Conservation (phyloP, 2,113 vertebrate species). For the Gadus chalcogrammus region DNA sequence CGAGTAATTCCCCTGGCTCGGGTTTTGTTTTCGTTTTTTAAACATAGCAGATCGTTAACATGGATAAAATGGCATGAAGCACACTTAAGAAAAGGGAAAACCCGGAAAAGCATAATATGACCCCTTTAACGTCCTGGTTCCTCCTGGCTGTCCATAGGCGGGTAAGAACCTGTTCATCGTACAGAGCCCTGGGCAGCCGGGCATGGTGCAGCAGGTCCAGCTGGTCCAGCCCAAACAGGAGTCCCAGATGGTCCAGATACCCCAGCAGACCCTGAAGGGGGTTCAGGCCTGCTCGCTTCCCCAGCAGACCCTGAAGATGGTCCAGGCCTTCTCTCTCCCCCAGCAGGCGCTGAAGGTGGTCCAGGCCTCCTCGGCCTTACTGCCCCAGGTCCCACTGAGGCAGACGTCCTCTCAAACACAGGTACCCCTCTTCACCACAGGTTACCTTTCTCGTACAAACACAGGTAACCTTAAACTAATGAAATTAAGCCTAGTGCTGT, state of each 20-base stretch:
- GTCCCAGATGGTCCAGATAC: conserved; percentile 88
- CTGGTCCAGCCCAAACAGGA: conserved; percentile 82
- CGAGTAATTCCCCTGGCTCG: too few relatives aligned
- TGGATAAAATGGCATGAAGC: too few relatives aligned
- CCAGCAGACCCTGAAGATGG: conserved; percentile 91
- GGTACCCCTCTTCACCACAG: conserved; percentile 65
- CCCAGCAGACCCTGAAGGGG: conserved; percentile 91
- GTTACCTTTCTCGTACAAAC: background rate
- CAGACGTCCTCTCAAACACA: conserved; percentile 84
- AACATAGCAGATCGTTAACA: too few relatives aligned
- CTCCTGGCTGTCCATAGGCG: conserved; percentile 65
- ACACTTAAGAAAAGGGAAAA: too few relatives aligned
- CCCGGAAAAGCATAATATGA: too few relatives aligned
- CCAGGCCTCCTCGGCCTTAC: conserved; percentile 91
- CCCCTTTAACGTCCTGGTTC: too few relatives aligned
- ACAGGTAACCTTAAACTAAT: background rate
- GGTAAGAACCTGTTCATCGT: conserved; percentile 94
- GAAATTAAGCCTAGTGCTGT: too few relatives aligned
- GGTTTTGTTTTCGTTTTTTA: too few relatives aligned
- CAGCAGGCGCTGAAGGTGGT: conserved; percentile 94
- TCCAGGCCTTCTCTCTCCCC: conserved; percentile 78
- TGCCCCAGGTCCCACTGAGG: conserved; percentile 92
- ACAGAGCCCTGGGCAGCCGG: conserved; percentile 87
- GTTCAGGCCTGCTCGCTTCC: conserved; percentile 86
- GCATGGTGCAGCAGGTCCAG: conserved; percentile 91